Base-by-base conservation (phyloP, 2,888 invertebrate genomes). In the Pristionchus japonicus region DNA sequence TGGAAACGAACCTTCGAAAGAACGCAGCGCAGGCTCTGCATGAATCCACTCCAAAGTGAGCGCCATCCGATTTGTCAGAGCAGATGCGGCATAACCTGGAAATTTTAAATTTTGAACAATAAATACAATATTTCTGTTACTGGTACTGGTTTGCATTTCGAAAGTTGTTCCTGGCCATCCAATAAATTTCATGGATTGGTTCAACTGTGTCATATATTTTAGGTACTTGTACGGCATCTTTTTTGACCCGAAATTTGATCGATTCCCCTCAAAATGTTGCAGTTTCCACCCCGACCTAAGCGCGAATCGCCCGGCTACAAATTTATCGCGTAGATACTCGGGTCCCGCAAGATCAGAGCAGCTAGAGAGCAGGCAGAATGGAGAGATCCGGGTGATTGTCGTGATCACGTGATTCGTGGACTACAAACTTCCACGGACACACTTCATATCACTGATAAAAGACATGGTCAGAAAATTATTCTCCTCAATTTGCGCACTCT, bases 11-110 rank as follows among this genome's bases (percentile, higher is more conserved):
- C 77, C 70, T 57, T 57, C 70, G 11, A 52, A 90, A 90, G 82
- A 90, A 90, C 7, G 90, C 90, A 3, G 90, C 90, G 49, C 90
- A 90, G 0, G 90, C 90, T 34, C 90, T 64, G 43, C 90, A 90
- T 6, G 90, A 89, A 37, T 90, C 90, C 15, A 90, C 88, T 13
- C 90, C 90, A 43, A 90, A 90, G 52, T 90, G 90, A 27, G 90
- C 90, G 49, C 90, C 90, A 64, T 90, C 90, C 80, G 89, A 89
- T 23, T 88, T 83, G 61, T 90, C 90, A 4, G 84, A 84, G 80
- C 90, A 90, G n/a, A 90, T 88, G 0, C 90, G 90, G 80, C 90
- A 90, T 31, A 70, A 64, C 64, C 86, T 86, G 70, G 47, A 86
- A 43, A 27, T 34, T 3, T 15, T 31, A 3, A 34, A 31, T 67